Percentiles rank a stretch among this genome's conserved stretches.
Conservation (phyloP, 2,888 invertebrate genomes). For the Phaonia tiefii region DNA sequence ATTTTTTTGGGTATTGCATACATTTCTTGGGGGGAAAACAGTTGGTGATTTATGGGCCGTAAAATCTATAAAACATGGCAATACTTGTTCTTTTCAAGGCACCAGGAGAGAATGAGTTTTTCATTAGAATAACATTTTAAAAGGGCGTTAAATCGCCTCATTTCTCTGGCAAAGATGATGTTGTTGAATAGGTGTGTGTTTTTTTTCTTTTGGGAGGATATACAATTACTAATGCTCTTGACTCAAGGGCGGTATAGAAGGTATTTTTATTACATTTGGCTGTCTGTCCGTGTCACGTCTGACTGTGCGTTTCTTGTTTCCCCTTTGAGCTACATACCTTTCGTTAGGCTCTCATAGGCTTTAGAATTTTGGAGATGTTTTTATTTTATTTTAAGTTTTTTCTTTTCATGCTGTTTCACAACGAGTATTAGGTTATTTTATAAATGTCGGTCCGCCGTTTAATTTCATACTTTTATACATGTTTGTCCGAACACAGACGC, state of each 20-base stretch:
- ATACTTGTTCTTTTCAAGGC: background rate
- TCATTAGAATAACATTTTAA: constrained; percentile 31
- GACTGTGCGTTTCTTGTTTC: background rate
- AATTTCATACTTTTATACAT: constrained; percentile 22
- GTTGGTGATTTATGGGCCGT: background rate
- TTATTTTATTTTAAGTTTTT: background rate
- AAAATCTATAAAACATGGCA: constrained; percentile 9
- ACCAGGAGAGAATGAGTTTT: constrained; percentile 10
- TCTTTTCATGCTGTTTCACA: too few species aligned
- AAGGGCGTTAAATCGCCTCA: constrained; percentile 10
- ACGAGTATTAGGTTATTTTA: constrained; percentile 1
- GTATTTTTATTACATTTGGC: constrained; percentile 1
- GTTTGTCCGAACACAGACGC: constrained; percentile 1
- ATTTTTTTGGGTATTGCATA: too few species aligned
- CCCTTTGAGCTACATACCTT: constrained; percentile 3
- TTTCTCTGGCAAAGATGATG: background rate
- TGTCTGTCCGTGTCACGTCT: background rate
- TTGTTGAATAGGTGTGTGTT: background rate
- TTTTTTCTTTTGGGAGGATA: background rate
- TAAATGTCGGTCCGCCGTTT: constrained; percentile 17
- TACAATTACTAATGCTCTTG: background rate
- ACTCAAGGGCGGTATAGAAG: background rate
- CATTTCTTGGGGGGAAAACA: too few species aligned
- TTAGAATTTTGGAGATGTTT: constrained; percentile 13
- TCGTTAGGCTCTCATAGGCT: constrained; percentile 19